These are phyloP conservation scores for Hylaeus anthracinus DNA, from an alignment of 1,140 invertebrate species.

Conservation along the genomic window DNA sequence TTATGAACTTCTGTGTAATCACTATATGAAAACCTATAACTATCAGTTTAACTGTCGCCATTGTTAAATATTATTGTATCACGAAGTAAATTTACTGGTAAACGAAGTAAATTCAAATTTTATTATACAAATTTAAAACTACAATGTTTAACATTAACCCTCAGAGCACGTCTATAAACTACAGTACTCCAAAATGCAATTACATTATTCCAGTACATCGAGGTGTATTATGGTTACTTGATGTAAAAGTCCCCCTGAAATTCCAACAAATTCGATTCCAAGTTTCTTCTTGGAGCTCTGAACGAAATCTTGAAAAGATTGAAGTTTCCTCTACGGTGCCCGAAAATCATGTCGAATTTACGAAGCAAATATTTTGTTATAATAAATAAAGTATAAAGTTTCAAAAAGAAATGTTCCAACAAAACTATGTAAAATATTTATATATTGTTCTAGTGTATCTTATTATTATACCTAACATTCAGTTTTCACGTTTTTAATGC, in stretches of 20 bases:
- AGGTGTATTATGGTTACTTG: neutral
- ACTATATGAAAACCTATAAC: neutral
- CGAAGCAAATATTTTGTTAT: too few relatives aligned
- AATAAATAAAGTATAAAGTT: too few relatives aligned
- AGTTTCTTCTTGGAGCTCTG: neutral
- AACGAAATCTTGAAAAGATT: constrained; percentile 2
- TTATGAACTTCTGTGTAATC: neutral
- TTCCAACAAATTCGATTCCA: neutral
- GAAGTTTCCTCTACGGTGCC: neutral
- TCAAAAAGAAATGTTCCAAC: too few relatives aligned
- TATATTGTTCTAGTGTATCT: too few relatives aligned
- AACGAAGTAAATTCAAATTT: neutral
- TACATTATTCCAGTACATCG: neutral
- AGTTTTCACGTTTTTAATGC: too few relatives aligned
- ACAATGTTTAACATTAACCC: neutral
- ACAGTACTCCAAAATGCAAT: neutral
- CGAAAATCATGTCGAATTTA: too few relatives aligned
- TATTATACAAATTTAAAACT: neutral
- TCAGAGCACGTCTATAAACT: neutral
- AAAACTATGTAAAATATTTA: too few relatives aligned
- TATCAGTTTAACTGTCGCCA: neutral
- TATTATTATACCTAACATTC: too few relatives aligned
- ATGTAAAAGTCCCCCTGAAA: neutral
- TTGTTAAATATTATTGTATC: neutral
- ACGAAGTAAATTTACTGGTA: neutral